A percentile compares a stretch with the other conserved stretches of the same genome.
phyloP scores from a whole-genome alignment of 1,140 invertebrate species.

The Drosophila equinoxialis region DNA sequence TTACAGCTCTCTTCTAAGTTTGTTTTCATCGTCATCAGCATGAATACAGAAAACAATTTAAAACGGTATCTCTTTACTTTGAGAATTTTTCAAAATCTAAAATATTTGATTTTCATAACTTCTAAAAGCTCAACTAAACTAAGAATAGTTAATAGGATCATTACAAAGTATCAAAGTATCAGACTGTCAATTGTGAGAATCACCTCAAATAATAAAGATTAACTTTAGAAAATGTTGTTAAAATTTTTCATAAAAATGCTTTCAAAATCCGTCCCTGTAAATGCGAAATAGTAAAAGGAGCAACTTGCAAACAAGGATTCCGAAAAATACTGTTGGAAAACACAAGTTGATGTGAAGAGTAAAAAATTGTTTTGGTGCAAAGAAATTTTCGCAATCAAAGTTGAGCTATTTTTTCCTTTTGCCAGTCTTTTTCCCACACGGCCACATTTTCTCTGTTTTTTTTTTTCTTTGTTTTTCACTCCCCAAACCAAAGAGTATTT shows the following conservation, averaged over 20 bases:
- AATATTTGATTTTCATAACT: no score
- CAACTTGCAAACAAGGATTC: slow-evolving; percentile 37
- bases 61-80: no score
- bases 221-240: no score
- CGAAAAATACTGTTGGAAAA: slow-evolving; percentile 27
- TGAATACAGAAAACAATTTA: no score
- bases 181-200: no score
- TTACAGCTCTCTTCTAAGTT: neutral
- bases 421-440: slow-evolving; percentile 11
- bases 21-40: no score
- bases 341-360: slow-evolving; percentile 20
- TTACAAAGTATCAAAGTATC: no score
- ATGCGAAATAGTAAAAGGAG: slow-evolving; percentile 19
- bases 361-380: slow-evolving; percentile 59
- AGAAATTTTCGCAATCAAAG: slow-evolving; percentile 76
- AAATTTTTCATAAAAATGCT: no score
- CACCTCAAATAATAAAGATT: no score
- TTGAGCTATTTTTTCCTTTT: slow-evolving; percentile 44
- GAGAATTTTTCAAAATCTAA: no score
- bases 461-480: slow-evolving; percentile 27
- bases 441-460: slow-evolving; percentile 8
- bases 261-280: slow-evolving; percentile 19
- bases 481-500: neutral
- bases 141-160: no score
- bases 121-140: no score